phyloP scores from a whole-genome alignment of 2,888 invertebrate genomes.

The Colostygia pectinataria region DNA sequence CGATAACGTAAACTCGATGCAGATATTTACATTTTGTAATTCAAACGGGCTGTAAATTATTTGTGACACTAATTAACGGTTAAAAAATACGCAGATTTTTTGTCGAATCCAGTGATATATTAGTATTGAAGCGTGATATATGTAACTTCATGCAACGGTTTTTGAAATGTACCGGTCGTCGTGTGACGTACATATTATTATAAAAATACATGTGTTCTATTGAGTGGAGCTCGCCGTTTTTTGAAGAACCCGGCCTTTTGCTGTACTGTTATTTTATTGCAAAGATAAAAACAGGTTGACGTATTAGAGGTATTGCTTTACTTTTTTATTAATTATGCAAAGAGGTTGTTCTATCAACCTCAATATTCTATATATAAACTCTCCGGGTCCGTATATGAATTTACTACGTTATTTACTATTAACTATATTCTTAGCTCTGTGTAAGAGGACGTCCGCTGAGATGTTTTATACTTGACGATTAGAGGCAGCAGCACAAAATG shows the following conservation, averaged over 20 bases:
- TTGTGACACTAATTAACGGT: slow-evolving; percentile 24
- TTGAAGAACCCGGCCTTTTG: background rate
- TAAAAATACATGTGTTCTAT: background rate
- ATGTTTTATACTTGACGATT: slow-evolving; percentile 34
- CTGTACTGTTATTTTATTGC: slow-evolving; percentile 13
- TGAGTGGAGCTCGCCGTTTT: background rate
- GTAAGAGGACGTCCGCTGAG: slow-evolving; percentile 31
- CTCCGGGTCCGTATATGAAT: background rate
- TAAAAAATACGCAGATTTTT: slow-evolving; percentile 14
- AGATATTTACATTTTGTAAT: slow-evolving; percentile 2
- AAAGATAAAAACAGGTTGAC: slow-evolving; percentile 16
- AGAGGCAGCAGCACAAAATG: slow-evolving; percentile 32
- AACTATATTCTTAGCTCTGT: slow-evolving; percentile 19
- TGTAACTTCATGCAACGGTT: background rate
- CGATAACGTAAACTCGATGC: slow-evolving; percentile 25
- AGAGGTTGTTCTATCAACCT: background rate
- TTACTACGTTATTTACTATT: no score
- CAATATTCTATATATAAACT: background rate
- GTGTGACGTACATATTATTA: background rate
- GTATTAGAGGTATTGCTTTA: slow-evolving; percentile 7
- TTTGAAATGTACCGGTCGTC: background rate
- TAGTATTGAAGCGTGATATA: slow-evolving; percentile 3
- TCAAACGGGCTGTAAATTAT: slow-evolving; percentile 20
- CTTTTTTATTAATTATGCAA: slow-evolving; percentile 1
- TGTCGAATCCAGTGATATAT: slow-evolving; percentile 17